These are phyloP conservation scores for Macroteleia sp. DNA, from an alignment of 2,888 invertebrate genomes.

Conservation along the genomic window DNA sequence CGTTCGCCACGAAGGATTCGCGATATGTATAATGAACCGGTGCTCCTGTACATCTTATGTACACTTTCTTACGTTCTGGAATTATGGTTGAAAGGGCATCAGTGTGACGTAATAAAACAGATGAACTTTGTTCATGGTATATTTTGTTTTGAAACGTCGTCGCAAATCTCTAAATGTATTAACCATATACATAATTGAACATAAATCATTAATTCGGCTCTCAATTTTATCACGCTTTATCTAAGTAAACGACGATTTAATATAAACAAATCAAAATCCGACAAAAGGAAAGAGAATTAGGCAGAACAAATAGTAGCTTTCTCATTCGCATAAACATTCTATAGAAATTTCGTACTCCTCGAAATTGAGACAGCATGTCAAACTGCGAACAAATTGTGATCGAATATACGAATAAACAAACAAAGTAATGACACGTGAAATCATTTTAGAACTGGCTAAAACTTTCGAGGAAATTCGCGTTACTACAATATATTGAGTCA, in stretches of 20 bases:
- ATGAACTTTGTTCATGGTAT: conserved; percentile 40
- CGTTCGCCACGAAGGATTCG: conserved; percentile 36
- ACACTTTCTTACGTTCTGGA: conserved; percentile 49
- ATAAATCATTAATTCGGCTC: too few species aligned
- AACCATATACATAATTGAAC: conserved; percentile 14
- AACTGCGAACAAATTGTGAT: too few species aligned
- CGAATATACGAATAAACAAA: too few species aligned
- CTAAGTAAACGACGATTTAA: too few species aligned
- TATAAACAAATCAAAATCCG: not conserved
- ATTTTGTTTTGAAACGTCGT: conserved; percentile 4
- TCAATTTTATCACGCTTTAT: too few species aligned
- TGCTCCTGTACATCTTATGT: conserved; percentile 34
- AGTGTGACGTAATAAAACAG: conserved; percentile 50
- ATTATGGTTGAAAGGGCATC: conserved; percentile 54
- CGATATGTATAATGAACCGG: conserved; percentile 47
- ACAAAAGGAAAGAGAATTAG: too few species aligned
- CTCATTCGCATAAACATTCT: too few species aligned
- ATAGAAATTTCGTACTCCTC: too few species aligned
- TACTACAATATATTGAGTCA: conserved; percentile 33
- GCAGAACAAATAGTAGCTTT: too few species aligned
- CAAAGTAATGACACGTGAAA: too few species aligned
- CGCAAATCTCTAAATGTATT: conserved; percentile 8
- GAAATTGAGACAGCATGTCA: too few species aligned
- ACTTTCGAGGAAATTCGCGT: conserved; percentile 23
- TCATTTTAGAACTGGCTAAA: too few species aligned